These are phyloP conservation scores for Myoxocephalus aenaeus DNA, from an alignment of 2,797 vertebrate genomes.

Conservation along the genomic window DNA sequence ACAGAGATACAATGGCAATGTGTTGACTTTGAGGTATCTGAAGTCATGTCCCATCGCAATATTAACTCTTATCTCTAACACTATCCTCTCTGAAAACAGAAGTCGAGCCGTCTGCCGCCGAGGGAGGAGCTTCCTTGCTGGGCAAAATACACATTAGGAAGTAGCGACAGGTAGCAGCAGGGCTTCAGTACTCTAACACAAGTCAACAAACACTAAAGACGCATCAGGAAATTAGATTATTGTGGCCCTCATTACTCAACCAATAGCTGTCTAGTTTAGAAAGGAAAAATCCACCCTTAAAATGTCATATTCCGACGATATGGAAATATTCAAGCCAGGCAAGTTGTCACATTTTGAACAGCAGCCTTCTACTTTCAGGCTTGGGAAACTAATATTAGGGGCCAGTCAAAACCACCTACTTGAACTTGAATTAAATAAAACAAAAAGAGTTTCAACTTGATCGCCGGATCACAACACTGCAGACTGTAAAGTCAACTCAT, in stretches of 20 bases:
- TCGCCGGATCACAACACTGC: neutral
- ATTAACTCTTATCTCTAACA: neutral
- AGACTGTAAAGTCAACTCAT: neutral
- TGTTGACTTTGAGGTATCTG: conserved; percentile 53
- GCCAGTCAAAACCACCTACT: neutral
- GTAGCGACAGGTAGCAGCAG: neutral
- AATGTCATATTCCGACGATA: conserved; percentile 12
- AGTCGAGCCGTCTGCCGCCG: neutral
- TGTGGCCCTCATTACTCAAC: neutral
- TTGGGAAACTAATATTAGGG: neutral
- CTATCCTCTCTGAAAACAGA: conserved; percentile 16
- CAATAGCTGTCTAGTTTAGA: neutral
- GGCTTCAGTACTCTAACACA: conserved; percentile 10
- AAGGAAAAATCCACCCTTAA: conserved; percentile 59
- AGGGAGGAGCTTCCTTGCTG: conserved; percentile 1
- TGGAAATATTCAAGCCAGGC: neutral
- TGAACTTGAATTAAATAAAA: neutral
- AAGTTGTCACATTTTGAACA: neutral
- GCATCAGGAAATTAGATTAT: neutral
- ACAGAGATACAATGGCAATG: conserved; percentile 31
- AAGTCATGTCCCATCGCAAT: conserved; percentile 29
- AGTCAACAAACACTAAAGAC: conserved; percentile 6
- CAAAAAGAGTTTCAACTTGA: neutral
- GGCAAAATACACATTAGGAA: neutral
- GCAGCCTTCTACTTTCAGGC: neutral